A percentile compares a stretch with the other conserved stretches of the same genome.
These are phyloP conservation scores for Vanessa atalanta DNA, from an alignment of 1,140 invertebrate species.

Conservation along the genomic window DNA sequence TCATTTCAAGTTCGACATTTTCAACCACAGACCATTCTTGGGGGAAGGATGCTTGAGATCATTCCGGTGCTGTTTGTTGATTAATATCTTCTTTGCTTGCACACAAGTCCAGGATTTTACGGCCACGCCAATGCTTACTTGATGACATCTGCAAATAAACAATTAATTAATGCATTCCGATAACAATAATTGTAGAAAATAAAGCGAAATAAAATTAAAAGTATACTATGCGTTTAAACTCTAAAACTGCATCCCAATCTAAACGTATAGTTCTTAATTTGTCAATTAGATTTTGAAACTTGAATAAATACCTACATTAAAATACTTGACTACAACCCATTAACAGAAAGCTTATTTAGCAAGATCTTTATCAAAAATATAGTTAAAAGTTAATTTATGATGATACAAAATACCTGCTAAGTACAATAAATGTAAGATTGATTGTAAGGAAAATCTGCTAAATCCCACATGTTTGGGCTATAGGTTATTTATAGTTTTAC, in stretches of 20 bases:
- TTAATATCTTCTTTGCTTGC: conserved; percentile 1
- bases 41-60: conserved; percentile 1
- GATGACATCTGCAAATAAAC: conserved; percentile 1
- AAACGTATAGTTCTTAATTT: conserved; percentile 6
- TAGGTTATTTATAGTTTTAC: conserved; percentile 1
- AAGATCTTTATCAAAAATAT: conserved; percentile 2
- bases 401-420: conserved; percentile 5
- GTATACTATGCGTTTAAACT: neutral
- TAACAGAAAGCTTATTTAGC: conserved; percentile 5
- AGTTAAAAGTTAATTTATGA: conserved; percentile 6
- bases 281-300: conserved; percentile 4
- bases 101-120: neutral
- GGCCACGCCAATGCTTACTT: conserved; percentile 5
- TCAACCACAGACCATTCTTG: conserved; percentile 5
- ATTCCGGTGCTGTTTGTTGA: neutral
- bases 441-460: conserved; percentile 3
- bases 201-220: conserved; percentile 6
- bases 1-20: conserved; percentile 5
- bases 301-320: conserved; percentile 4
- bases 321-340: conserved; percentile 5
- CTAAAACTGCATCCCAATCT: conserved; percentile 5
- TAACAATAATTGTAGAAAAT: conserved; percentile 4
- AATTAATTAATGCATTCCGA: conserved; percentile 4
- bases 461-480: conserved; percentile 3
- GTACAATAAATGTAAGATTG: conserved; percentile 6